A percentile compares a stretch with the other conserved stretches of the same genome.
Conservation (phyloP, 2,797 vertebrate species). For the Eidolon dupreanum region DNA sequence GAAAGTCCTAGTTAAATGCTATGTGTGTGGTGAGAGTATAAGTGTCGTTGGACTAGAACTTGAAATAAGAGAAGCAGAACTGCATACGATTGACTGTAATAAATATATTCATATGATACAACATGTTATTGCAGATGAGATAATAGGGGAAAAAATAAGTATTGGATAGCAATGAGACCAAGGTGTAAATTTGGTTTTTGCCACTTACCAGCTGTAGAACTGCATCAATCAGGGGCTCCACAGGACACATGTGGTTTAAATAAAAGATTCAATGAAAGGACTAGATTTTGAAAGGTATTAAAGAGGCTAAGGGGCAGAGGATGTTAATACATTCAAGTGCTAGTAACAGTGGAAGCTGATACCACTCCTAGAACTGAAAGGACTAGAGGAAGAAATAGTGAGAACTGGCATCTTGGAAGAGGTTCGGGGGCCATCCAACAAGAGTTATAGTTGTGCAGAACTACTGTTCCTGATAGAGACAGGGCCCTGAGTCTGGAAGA, state of each 20-base stretch:
- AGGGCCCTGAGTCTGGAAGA: not conserved
- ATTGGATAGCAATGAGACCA: not conserved
- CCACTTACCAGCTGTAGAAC: not conserved
- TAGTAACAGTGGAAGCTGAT: not conserved
- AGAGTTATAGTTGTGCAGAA: not conserved
- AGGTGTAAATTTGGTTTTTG: slow-evolving; percentile 33
- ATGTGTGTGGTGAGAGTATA: not conserved
- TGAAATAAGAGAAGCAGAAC: not conserved
- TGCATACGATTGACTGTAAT: not conserved
- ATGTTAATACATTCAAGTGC: not conserved
- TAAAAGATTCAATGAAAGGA: not conserved
- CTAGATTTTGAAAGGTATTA: not conserved
- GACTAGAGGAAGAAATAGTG: not conserved
- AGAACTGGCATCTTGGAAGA: not conserved
- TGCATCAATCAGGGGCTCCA: not conserved
- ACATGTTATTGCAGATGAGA: not conserved
- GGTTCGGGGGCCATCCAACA: not conserved
- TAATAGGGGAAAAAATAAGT: not conserved
- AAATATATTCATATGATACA: not conserved
- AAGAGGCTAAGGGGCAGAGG: not conserved
- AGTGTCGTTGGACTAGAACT: not conserved
- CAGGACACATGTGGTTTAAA: not conserved
- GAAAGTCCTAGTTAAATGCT: not conserved
- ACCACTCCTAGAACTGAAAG: not conserved
- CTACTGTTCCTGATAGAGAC: not conserved